Base-by-base conservation (phyloP, 2,888 invertebrate genomes). In the Oscheius onirici region DNA sequence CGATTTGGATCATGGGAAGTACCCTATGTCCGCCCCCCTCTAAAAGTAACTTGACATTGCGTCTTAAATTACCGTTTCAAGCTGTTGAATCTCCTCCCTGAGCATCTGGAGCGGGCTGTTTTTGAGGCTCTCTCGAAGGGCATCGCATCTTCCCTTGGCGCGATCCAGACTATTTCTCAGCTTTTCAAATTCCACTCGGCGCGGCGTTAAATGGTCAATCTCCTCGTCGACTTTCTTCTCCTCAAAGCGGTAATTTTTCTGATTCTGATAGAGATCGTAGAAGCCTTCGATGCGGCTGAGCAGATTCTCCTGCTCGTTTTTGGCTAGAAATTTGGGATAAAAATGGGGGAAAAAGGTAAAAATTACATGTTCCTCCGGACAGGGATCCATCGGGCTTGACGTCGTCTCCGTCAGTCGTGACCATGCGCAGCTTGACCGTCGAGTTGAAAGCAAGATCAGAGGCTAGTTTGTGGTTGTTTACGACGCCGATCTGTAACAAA, bases 321-420 rank as follows among this genome's bases (percentile, higher is more conserved):
- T 52, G 11, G 28, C 66, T 52, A 26, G 17, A 40, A 52, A 28
- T 61, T 41, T 17, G 46, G 20, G 46, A 5, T 46, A 46, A 15
- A 46, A 46, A 46, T 46, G 46, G 20, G n/a, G n/a, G n/a, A n/a
- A n/a, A n/a, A n/a, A n/a, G n/a, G n/a, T n/a, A 46, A 46, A 46
- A 20, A 17, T 3, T 46, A 46, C 46, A 20, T 46, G 34, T 49
- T 87, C 97, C 97, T 85, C 97, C 97, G 69, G 94, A 92, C 43
- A 97, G 90, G 10, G 93, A 93, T 82, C 97, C 99, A 63, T 92
- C 90, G 0, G 97, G 95, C 89, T 95, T 95, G 80, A 93, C 92
- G 43, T 93, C 92, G 88, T 97, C 97, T 0, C 97, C 99, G 79
- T 94, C 94, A 3, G 94, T 88, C 0, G 97, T 96, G 24, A 97